phyloP scores from a whole-genome alignment of 1,140 invertebrate species.

The Macrobrachium nipponense region DNA sequence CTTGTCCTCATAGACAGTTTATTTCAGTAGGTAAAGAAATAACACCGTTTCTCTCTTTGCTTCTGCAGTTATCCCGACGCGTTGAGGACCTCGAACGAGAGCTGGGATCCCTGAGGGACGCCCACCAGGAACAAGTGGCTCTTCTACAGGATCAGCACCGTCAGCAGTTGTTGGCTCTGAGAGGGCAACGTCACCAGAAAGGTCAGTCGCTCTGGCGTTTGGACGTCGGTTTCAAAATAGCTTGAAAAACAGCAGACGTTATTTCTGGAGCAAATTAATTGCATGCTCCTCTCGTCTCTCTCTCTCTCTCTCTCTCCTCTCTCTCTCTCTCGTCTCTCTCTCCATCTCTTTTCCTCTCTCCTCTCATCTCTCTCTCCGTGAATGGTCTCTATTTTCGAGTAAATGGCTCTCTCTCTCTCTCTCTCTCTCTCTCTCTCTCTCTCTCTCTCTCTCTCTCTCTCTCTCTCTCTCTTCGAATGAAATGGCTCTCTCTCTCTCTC shows the following conservation, averaged over 20 bases:
- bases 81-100: slow-evolving; percentile 44
- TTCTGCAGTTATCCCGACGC: slow-evolving; percentile 24
- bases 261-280: no score
- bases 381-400: no score
- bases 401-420: no score
- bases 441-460: no score
- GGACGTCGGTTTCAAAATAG: no score
- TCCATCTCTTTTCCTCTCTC: neutral
- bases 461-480: no score
- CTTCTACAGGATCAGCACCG: slow-evolving; percentile 46
- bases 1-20: no score
- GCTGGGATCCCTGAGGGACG: slow-evolving; percentile 18
- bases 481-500: no score
- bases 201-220: neutral
- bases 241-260: no score
- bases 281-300: no score
- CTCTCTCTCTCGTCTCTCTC: neutral
- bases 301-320: neutral
- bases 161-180: slow-evolving; percentile 30
- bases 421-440: no score
- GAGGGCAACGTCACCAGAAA: neutral
- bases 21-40: neutral
- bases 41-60: neutral
- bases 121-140: slow-evolving; percentile 30
- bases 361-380: no score